Evolutionary conservation across 2,888 invertebrate genomes (phyloP), one percentile per base, ranked within the genome.

Genomic region (Eumerus sabulonum): DNA sequence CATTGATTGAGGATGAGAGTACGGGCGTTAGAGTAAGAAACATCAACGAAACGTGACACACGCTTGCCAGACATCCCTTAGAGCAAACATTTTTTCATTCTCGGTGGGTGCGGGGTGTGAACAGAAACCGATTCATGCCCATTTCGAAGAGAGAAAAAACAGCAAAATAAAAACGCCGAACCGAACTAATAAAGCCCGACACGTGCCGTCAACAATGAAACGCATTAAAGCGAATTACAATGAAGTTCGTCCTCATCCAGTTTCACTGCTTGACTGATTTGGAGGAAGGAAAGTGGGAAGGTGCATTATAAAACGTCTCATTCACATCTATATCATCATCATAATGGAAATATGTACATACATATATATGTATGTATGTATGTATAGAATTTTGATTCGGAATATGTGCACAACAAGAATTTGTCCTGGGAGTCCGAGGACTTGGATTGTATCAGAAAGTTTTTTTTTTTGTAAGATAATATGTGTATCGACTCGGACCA

Each of bases 211-310:
- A 86, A 88, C 88, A 88, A 88, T 88, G 87, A 85, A 88, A 88
- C 87, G 88, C 88, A 88, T 88, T 88, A 88, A 88, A 88, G 87
- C 87, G 87, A 88, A 88, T 88, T 88, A 88, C 87, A 87, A 87
- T 82, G 82, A 81, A 83, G 83, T 83, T 72, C 40, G 53, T 64
- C 59, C 63, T 60, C 40, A 40, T 42, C 38, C 50, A 18, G 35
- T 13, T 27, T 2, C 19, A 13, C 47, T 47, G 11, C 18, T 27
- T 27, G 27, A 27, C 27, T 27, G 3, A 27, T 27, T 27, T 27
- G 27, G 27, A 4, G 27, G 27, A 27, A 7, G 27, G 3, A 7
- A 27, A 4, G 7, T 27, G 7, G 27, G 27, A 7, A 27, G 7
- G 7, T 7, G 27, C 27, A n/a, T n/a, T 27, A 27, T 27, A 27